Evolutionary conservation across 2,797 vertebrate genomes (phyloP), one percentile per base, ranked within the genome.

Genomic region (Sebastes oblongus): DNA sequence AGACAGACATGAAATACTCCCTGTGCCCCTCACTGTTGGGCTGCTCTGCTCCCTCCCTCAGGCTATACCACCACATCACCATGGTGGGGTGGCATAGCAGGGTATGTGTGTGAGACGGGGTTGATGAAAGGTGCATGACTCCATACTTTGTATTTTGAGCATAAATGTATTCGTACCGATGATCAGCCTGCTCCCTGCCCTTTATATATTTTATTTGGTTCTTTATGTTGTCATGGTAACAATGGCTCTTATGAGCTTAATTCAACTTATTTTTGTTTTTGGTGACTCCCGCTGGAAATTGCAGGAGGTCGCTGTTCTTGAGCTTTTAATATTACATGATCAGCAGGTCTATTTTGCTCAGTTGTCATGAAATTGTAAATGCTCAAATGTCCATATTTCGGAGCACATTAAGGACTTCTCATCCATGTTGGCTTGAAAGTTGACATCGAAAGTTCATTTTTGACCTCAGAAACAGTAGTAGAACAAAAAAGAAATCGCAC

Each of bases 1-100:
- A 93, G 88, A 88, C 80, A 74, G 81, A 85, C 82, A 86, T 91
- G 89, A 94, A 93, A 92, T 88, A 91, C 80, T 80, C 66, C 66
- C 20, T 27, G 42, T 74, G 61, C 66, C 69, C 69, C 77, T 55
- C 61, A 83, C 32, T 85, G 71, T 88, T 80, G 82, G 79, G 69
- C 73, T 10, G 8, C 73, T 82, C 36, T 54, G 73, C 78, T 85
- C 59, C 46, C 56, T 83, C 71, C 79, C 59, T 66, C 54, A 72
- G 84, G 84, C 60, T 46, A 60, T 66, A 68, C 73, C 60, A 52
- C 56, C 71, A 75, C 75, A 52, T 84, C 58, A 42, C 39, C 72
- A 72, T 77, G 72, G 85, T 83, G 79, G 12, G 32, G 30, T 81
- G 68, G 80, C 80, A 86, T 6, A 36, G 66, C 18, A 5, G 76